Percentiles rank a stretch among this genome's conserved stretches.
phyloP scores from a whole-genome alignment of 2,888 invertebrate genomes.

The Cepaea hortensis region DNA sequence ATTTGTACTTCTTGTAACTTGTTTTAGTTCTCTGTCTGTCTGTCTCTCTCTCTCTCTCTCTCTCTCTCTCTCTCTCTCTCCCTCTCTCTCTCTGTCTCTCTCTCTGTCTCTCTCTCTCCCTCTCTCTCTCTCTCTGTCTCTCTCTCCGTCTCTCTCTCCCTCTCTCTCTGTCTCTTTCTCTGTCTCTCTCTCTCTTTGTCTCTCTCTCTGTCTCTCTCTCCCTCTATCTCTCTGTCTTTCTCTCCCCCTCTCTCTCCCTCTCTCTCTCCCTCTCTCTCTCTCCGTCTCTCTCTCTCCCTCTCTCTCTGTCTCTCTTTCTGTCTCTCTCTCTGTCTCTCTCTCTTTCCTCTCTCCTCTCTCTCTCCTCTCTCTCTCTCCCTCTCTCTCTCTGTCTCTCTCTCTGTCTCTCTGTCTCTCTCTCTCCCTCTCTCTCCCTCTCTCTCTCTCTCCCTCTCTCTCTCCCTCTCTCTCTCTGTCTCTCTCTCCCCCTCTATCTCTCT shows the following conservation, averaged over 20 bases:
- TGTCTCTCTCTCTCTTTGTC: not conserved
- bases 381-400: not conserved
- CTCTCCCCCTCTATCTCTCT: not conserved
- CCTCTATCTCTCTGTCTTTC: not conserved
- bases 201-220: not conserved
- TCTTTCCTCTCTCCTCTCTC: not conserved
- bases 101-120: too few species aligned
- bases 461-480: not conserved
- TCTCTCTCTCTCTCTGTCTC: too few species aligned
- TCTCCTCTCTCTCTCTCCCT: not conserved
- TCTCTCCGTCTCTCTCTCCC: not conserved
- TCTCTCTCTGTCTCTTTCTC: not conserved
- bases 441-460: too few species aligned
- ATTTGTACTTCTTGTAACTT: not conserved
- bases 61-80: not conserved
- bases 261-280: not conserved
- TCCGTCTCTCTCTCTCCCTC: not conserved
- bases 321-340: not conserved
- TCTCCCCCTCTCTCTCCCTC: not conserved
- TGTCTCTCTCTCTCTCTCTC: not conserved
- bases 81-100: not conserved
- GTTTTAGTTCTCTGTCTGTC: not conserved
- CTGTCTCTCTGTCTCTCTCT: not conserved
- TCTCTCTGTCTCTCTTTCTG: not conserved
- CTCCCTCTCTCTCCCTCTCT: too few species aligned